Evolutionary conservation across 2,113 vertebrate species (phyloP), one percentile per base, ranked within the genome.

Genomic region (Odocoileus hemionus): DNA sequence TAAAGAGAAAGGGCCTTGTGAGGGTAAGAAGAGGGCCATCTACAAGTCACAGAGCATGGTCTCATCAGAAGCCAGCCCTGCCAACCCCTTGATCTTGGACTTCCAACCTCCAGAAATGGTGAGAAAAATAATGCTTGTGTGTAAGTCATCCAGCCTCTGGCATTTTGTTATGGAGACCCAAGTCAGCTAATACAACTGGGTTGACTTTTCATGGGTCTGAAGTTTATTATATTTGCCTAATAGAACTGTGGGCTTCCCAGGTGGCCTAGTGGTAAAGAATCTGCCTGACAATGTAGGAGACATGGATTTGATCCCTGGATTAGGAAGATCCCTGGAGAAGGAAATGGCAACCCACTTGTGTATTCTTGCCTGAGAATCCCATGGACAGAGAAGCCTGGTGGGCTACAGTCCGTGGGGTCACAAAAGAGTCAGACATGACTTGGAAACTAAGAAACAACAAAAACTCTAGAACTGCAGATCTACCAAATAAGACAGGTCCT

Each of bases 11-110:
- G n/a, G 25, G 23, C n/a, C 8, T 33, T 33, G 7, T 14, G 7
- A 50, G 4, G 5, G 1, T 3, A 2, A 30, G 54, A 50, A n/a
- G 47, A 7, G 1, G 36, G 25, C 6, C 0, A 1, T 21, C 8
- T 33, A 6, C 17, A 60, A 9, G 26, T 57, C 43, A 88, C 39
- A 19, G 84, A 74, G n/a, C 54, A 10, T 33, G 17, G 9, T 45
- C 4, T 60, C 28, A n/a, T 36, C 26, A 85, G 80, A 93, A 67
- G 33, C 26, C 33, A 64, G 3, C 13, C 36, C 16, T 10, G 52
- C 23, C 25, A 30, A 23, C 23, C 70, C 21, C 21, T n/a, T 47
- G n/a, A 83, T 50, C 25, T 82, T 93, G 47, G 50, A 55, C 25
- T 86, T 64, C 15, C 4, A 55, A 79, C 13, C 61, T 36, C 74